A percentile compares a stretch with the other conserved stretches of the same genome.
Evolutionary conservation across 1,140 invertebrate species (phyloP).

Genomic region (Heliothis subflexa): DNA sequence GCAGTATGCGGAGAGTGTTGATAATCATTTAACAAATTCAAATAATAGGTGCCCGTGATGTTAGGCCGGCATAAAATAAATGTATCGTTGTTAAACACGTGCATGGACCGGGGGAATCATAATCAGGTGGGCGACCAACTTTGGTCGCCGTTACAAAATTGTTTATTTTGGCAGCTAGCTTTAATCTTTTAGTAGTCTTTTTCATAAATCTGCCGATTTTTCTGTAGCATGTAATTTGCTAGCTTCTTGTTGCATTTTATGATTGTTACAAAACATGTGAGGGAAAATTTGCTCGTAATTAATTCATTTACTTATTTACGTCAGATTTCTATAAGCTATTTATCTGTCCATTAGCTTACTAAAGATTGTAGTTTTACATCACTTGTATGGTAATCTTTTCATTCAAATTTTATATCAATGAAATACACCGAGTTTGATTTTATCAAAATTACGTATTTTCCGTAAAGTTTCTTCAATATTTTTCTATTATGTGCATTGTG

Average conservation of each 20-base stretch:
- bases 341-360: no score
- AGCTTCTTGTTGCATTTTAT: neutral
- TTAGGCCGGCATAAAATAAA: slow-evolving; percentile 64
- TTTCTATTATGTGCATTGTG: neutral
- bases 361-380: no score
- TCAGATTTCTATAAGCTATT: no score
- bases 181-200: neutral
- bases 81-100: slow-evolving; percentile 77
- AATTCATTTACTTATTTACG: no score
- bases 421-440: no score
- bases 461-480: no score
- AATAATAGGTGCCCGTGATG: slow-evolving; percentile 60
- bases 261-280: neutral
- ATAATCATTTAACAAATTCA: slow-evolving; percentile 61
- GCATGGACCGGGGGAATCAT: slow-evolving; percentile 69
- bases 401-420: no score
- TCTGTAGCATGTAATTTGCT: neutral
- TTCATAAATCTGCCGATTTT: neutral
- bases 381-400: no score
- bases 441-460: no score
- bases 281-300: no score
- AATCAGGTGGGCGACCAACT: slow-evolving; percentile 72
- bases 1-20: slow-evolving; percentile 53
- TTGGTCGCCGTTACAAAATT: slow-evolving; percentile 65
- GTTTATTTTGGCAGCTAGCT: slow-evolving; percentile 49